Evolutionary conservation across 2,113 vertebrate species (phyloP), one percentile per base, ranked within the genome.

Genomic region (Gasterosteus aculeatus): DNA sequence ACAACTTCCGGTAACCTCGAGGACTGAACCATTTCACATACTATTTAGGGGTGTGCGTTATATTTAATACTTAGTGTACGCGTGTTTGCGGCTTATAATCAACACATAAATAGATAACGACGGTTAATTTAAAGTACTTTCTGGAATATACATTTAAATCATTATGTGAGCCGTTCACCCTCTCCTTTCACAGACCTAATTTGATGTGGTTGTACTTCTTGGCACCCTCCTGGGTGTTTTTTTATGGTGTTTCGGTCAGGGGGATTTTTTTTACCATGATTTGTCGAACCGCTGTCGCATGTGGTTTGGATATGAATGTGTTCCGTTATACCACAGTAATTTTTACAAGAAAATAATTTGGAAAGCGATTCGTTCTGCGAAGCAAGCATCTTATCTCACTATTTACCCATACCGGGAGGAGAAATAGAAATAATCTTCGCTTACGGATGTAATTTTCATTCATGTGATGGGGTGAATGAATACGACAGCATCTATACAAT

Each of bases 1-100:
- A 94, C 94, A 92, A 96, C 95, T 96, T 96, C 95, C 95, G 95
- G 93, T 95, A 94, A 95, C 95, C 94, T 91, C 93, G 58, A 65
- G 93, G 95, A 59, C 76, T 62, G 75, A 86, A 95, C 95, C 95
- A 96, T 73, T 91, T 72, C 39, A 49, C 56, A 10, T n/a, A 75
- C 35, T 61, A 54, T 69, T 74, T 49, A 69, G 86, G 84, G 82
- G 80, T 72, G 16, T 2, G 12, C 16, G 41, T 33, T 29, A 47
- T 26, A 70, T n/a, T 41, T 49, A 35, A 2, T 0, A 35, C 19
- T 11, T 10, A 0, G 8, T 49, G 22, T 22, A 14, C 1, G 10
- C 1, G 0, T 53, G 18, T 10, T 10, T 1, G 2, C 26, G 4
- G 33, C 3, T 44, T 2, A 4, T 59, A 3, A 26, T 33, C 41